A percentile compares a stretch with the other conserved stretches of the same genome.
Conservation (phyloP, 2,113 vertebrate species). For the Myocastor coypus region DNA sequence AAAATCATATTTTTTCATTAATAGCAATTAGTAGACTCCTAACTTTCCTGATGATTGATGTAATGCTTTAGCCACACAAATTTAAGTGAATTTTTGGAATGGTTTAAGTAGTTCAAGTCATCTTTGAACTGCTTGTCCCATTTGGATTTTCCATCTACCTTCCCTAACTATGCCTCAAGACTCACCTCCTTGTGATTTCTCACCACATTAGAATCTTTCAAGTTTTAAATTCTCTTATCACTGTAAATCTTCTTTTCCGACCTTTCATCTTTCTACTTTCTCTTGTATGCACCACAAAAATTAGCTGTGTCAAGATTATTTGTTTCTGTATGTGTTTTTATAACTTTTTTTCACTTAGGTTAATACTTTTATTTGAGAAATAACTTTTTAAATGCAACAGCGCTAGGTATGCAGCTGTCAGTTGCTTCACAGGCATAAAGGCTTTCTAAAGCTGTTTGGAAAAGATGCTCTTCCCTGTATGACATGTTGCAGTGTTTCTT, state of each 20-base stretch:
- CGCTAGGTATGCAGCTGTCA: neutral
- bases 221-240: neutral
- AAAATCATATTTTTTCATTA: slow-evolving; percentile 1
- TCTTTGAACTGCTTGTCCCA: neutral
- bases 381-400: slow-evolving; percentile 24
- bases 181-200: neutral
- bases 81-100: slow-evolving; percentile 12
- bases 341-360: neutral
- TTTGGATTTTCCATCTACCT: neutral
- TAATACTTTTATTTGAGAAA: neutral
- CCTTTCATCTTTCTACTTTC: neutral
- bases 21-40: neutral
- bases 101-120: neutral
- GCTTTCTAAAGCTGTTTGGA: neutral
- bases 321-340: neutral
- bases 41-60: slow-evolving; percentile 11
- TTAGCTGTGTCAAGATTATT: neutral
- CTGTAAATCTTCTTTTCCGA: neutral
- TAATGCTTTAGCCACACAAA: slow-evolving; percentile 39
- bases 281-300: slow-evolving; percentile 2
- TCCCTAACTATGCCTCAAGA: slow-evolving; percentile 13
- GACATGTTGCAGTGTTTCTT: neutral
- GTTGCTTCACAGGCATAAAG: slow-evolving; percentile 53
- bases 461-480: slow-evolving; percentile 45
- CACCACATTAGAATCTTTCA: neutral